Conservation (phyloP, 2,797 vertebrate genomes). For the Anas flavirostris region DNA sequence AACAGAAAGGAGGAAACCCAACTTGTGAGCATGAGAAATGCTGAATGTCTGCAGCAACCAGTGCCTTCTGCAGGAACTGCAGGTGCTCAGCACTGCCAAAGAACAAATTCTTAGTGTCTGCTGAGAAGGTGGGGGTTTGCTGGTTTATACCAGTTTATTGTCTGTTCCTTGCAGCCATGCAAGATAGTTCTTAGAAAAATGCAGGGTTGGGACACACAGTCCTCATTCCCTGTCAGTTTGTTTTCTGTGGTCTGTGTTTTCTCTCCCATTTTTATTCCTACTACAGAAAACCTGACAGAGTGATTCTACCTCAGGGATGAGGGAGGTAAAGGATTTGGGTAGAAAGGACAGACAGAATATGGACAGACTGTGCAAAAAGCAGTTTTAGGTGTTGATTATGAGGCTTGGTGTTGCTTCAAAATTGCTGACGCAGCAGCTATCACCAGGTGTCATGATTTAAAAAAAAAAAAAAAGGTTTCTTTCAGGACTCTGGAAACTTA, state of each 20-base stretch:
- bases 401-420: neutral
- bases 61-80: neutral
- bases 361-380: neutral
- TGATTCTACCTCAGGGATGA: neutral
- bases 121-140: neutral
- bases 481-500: neutral
- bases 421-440: neutral
- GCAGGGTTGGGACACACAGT: neutral
- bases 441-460: neutral
- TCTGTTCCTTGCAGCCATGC: neutral
- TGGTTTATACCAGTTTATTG: neutral
- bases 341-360: neutral
- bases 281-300: neutral
- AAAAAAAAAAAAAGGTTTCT: neutral
- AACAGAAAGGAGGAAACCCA: neutral
- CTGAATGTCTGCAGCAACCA: neutral
- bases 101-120: neutral
- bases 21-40: neutral
- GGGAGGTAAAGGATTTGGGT: neutral
- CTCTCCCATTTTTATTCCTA: neutral
- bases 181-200: neutral
- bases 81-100: neutral
- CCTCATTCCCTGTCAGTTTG: rapidly evolving
- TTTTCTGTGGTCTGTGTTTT: neutral
- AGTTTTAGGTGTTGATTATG: neutral